These are phyloP conservation scores for Leptinotarsa tumamoca DNA, from an alignment of 2,888 invertebrate species.

Conservation along the genomic window DNA sequence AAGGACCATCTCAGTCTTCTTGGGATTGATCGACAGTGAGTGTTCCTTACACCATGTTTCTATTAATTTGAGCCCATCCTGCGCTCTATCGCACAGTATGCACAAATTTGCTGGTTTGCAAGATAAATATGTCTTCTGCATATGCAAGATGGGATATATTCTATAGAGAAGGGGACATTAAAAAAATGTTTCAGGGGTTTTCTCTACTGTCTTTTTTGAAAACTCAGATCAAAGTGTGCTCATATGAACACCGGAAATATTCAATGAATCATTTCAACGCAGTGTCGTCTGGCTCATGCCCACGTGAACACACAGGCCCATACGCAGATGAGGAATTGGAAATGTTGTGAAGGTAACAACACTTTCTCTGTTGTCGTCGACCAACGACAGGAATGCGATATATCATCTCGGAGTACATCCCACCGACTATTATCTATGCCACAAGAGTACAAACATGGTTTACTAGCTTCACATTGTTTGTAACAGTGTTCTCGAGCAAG, in stretches of 20 bases:
- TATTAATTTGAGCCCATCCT: too few species aligned
- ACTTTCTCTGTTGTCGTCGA: slow-evolving; percentile 18
- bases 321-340: slow-evolving; percentile 3
- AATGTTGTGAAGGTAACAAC: slow-evolving; percentile 13
- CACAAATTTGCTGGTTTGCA: too few species aligned
- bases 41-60: too few species aligned
- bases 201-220: too few species aligned
- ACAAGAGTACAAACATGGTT: slow-evolving; percentile 35
- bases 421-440: slow-evolving; percentile 24
- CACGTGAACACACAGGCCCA: slow-evolving; percentile 5
- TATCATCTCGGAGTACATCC: not conserved
- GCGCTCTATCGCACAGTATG: too few species aligned
- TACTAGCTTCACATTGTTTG: slow-evolving; percentile 55
- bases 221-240: not conserved
- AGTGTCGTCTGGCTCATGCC: slow-evolving; percentile 1
- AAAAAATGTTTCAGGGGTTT: too few species aligned
- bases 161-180: too few species aligned
- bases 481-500: slow-evolving; percentile 44
- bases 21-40: too few species aligned
- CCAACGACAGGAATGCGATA: slow-evolving; percentile 20
- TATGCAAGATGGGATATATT: too few species aligned
- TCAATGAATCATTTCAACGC: not conserved
- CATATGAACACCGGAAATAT: not conserved
- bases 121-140: too few species aligned
- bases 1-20: too few species aligned